phyloP scores from a whole-genome alignment of 2,797 vertebrate genomes.

The Muraenolepis orangiensis region DNA sequence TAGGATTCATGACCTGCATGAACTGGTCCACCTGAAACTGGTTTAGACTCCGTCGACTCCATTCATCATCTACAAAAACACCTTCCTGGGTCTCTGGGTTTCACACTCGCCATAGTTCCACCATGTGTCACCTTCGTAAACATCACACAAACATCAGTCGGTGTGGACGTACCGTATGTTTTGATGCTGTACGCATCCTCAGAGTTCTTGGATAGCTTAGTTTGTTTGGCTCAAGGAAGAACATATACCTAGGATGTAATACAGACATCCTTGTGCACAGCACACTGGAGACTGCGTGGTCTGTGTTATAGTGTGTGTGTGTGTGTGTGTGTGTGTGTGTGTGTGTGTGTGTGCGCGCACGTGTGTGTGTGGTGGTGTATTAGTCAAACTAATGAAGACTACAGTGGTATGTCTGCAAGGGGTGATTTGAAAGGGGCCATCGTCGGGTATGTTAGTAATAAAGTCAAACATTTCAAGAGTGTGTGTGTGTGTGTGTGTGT shows the following conservation, averaged over 20 bases:
- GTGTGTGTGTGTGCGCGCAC: slow-evolving; percentile 10
- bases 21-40: not conserved
- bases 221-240: slow-evolving; percentile 24
- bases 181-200: too few relatives aligned
- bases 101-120: not conserved
- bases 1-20: not conserved
- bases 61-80: too few relatives aligned
- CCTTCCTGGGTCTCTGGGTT: not conserved
- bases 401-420: slow-evolving; percentile 34
- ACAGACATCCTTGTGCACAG: not conserved
- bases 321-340: slow-evolving; percentile 5
- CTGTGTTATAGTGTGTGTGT: slow-evolving; percentile 11
- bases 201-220: slow-evolving; percentile 18
- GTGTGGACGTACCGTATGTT: not conserved
- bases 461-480: slow-evolving; percentile 37
- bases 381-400: slow-evolving; percentile 49
- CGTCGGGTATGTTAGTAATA: slow-evolving; percentile 59
- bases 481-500: not conserved
- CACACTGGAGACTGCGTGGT: not conserved
- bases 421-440: slow-evolving; percentile 52
- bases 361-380: slow-evolving; percentile 13
- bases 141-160: not conserved
- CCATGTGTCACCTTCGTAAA: not conserved
- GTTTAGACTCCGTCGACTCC: not conserved
- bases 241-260: slow-evolving; percentile 16